Percentiles rank a stretch among this genome's conserved stretches.
phyloP scores from a whole-genome alignment of 2,888 invertebrate genomes.

The Papilio elwesi region DNA sequence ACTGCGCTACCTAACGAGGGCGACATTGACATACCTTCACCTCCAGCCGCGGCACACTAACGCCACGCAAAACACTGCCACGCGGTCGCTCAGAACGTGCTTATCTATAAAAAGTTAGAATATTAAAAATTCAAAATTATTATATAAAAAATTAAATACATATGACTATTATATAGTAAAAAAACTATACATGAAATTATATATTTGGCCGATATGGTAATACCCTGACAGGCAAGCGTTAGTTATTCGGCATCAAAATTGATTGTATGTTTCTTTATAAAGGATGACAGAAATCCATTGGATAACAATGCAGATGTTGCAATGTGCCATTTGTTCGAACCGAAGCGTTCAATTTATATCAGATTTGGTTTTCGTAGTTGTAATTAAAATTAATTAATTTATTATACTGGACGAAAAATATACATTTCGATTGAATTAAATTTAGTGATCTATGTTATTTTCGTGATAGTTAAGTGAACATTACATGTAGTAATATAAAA shows the following conservation, averaged over 20 bases:
- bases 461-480: conserved; percentile 79
- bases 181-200: conserved; percentile 80
- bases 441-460: conserved; percentile 77
- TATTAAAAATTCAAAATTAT: conserved; percentile 84
- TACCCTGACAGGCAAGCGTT: conserved; percentile 90
- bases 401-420: conserved; percentile 62
- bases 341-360: conserved; percentile 59
- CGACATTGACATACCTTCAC: neutral
- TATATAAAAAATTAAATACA: conserved; percentile 82
- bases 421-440: conserved; percentile 73
- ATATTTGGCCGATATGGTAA: conserved; percentile 86
- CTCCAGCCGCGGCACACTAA: conserved; percentile 12
- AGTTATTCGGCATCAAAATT: conserved; percentile 81
- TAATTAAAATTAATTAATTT: conserved; percentile 58
- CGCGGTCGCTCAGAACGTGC: conserved; percentile 67
- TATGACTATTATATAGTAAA: conserved; percentile 83
- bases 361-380: conserved; percentile 59
- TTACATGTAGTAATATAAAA: conserved; percentile 71
- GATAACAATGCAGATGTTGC: conserved; percentile 77
- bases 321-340: conserved; percentile 81
- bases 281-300: conserved; percentile 64
- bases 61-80: conserved; percentile 46
- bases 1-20: conserved; percentile 47
- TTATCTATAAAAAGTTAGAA: conserved; percentile 79
- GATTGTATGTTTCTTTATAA: conserved; percentile 61